Evolutionary conservation across 2,888 invertebrate species (phyloP).

Genomic region (Onthophagus sagittarius): DNA sequence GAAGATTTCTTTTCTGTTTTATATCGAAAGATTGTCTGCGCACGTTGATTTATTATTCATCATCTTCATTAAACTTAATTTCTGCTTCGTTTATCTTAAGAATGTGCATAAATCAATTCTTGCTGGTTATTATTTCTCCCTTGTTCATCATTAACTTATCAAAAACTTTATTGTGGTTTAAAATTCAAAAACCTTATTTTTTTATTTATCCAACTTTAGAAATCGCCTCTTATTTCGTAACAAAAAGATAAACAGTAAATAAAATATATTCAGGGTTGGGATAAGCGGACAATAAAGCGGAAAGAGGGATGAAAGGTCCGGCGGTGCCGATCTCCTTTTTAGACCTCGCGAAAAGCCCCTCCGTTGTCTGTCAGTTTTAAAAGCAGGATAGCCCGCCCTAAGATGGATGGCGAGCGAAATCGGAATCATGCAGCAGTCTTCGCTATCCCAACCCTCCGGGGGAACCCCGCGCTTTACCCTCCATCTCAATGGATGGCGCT

Average conservation of each 20-base stretch:
- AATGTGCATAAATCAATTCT: no score
- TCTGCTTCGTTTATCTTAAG: no score
- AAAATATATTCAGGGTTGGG: not conserved
- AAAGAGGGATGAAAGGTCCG: not conserved
- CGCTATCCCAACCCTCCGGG: conserved; percentile 8
- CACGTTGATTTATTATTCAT: no score
- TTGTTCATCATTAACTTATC: no score
- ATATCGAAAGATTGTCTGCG: no score
- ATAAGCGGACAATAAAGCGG: not conserved
- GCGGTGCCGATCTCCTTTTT: not conserved
- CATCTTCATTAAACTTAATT: no score
- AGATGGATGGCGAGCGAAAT: conserved; percentile 27
- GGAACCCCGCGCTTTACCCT: conserved; percentile 59
- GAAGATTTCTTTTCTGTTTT: no score
- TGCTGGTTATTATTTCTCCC: no score
- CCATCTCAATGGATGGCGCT: conserved; percentile 63
- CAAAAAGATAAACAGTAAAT: not conserved
- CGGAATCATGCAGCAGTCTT: conserved; percentile 26
- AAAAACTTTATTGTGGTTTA: no score
- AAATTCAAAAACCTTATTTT: no score
- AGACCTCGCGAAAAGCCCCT: not conserved
- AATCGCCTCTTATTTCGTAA: not conserved
- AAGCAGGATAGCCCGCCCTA: conserved; percentile 23
- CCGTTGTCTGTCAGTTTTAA: conserved; percentile 23
- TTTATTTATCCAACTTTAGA: no score